These are phyloP conservation scores for Glossophaga mutica DNA, from an alignment of 2,797 vertebrate species.

Conservation along the genomic window DNA sequence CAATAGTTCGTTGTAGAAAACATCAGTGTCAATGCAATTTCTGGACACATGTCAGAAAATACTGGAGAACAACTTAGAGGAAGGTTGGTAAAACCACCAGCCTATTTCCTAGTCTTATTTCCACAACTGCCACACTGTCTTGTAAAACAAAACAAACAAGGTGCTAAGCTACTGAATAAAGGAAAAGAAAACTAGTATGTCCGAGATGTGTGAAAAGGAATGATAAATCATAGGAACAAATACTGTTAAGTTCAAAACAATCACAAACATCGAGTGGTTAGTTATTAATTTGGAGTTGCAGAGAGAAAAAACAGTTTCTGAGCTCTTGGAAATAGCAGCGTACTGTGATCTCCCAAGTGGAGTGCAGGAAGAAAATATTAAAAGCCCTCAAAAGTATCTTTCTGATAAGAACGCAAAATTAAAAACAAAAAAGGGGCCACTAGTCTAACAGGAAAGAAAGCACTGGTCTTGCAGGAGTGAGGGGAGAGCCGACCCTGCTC, in stretches of 20 bases:
- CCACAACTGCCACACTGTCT: background rate
- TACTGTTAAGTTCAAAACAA: conserved; percentile 2
- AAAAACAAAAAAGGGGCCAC: background rate
- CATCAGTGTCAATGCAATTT: background rate
- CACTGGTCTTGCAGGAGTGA: background rate
- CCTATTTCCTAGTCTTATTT: background rate
- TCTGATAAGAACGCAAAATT: background rate
- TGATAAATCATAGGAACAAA: conserved; percentile 1
- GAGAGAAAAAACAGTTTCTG: background rate
- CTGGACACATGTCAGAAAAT: conserved; percentile 8
- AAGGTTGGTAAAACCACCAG: background rate
- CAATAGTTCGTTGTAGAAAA: background rate
- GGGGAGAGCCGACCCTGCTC: background rate
- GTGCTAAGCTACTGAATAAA: background rate
- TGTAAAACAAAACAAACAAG: background rate
- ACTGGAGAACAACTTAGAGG: background rate
- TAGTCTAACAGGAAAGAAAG: background rate
- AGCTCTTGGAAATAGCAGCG: background rate
- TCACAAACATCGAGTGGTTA: background rate
- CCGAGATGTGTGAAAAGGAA: background rate
- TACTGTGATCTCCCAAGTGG: background rate
- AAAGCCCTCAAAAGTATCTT: background rate
- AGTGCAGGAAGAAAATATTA: background rate
- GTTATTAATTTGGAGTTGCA: background rate
- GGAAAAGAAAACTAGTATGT: background rate